Evolutionary conservation across 1,140 invertebrate genomes (phyloP).

Genomic region (Zaprionus ghesquierei): DNA sequence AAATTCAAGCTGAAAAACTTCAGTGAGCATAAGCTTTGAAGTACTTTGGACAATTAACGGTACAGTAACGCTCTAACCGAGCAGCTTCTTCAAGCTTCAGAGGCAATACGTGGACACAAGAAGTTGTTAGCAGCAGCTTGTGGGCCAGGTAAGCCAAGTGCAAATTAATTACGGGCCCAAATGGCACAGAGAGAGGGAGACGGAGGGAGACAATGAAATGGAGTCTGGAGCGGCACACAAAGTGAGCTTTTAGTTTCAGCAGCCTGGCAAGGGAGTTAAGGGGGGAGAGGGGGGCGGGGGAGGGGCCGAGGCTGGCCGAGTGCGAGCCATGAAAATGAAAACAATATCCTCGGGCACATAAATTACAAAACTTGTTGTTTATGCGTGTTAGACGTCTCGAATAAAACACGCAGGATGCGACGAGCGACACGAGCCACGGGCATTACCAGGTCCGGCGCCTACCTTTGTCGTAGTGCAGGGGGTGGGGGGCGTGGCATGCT

Average conservation of each 20-base stretch:
- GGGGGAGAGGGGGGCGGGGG: background rate
- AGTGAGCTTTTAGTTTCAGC: background rate
- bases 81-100: too few relatives aligned
- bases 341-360: slow-evolving; percentile 67
- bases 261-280: background rate
- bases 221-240: background rate
- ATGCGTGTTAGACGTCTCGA: slow-evolving; percentile 58
- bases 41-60: too few relatives aligned
- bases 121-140: slow-evolving; percentile 14
- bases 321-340: slow-evolving; percentile 50
- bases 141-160: slow-evolving; percentile 42
- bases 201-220: background rate
- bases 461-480: background rate
- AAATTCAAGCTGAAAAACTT: too few relatives aligned
- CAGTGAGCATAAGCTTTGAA: too few relatives aligned
- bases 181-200: slow-evolving; percentile 4
- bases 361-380: slow-evolving; percentile 70
- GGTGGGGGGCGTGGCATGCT: slow-evolving; percentile 17
- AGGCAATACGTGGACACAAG: too few relatives aligned
- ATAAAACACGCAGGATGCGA: slow-evolving; percentile 52
- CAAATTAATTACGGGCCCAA: slow-evolving; percentile 57
- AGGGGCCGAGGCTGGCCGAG: background rate
- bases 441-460: background rate
- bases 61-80: too few relatives aligned
- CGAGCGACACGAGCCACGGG: background rate